Conservation (phyloP, 2,888 invertebrate genomes). For the Agriopis leucophaearia region DNA sequence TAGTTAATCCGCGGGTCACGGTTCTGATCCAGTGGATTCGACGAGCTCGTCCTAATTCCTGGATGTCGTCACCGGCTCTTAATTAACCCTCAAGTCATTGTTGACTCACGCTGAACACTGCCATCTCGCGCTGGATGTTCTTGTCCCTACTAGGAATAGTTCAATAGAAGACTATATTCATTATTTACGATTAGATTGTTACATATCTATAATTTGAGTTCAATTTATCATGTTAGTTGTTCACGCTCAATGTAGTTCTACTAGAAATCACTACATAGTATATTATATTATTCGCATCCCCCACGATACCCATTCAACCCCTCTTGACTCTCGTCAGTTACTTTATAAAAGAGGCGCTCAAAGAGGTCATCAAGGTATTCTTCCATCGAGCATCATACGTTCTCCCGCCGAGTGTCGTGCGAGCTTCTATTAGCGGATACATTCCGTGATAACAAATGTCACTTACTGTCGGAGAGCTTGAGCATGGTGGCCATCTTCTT, state of each 20-base stretch:
- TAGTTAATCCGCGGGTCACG: slow-evolving; percentile 17
- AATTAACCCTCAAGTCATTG: slow-evolving; percentile 53
- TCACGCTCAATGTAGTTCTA: not conserved
- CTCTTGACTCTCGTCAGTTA: too few species aligned
- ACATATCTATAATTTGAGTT: slow-evolving; percentile 5
- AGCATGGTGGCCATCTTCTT: slow-evolving; percentile 82
- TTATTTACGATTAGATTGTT: slow-evolving; percentile 8
- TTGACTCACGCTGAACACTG: slow-evolving; percentile 37
- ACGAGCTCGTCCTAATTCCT: slow-evolving; percentile 39
- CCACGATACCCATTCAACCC: too few species aligned
- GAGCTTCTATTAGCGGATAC: not conserved
- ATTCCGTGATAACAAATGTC: not conserved
- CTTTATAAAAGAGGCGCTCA: too few species aligned
- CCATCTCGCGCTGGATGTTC: not conserved
- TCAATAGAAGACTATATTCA: slow-evolving; percentile 3
- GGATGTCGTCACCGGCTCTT: slow-evolving; percentile 45
- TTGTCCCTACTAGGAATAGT: slow-evolving; percentile 16
- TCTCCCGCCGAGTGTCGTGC: too few species aligned
- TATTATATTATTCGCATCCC: too few species aligned
- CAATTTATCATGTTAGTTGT: slow-evolving; percentile 1
- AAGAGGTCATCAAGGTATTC: not conserved
- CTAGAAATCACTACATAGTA: not conserved
- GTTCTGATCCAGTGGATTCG: slow-evolving; percentile 34
- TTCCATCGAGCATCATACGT: not conserved
- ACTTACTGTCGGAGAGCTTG: slow-evolving; percentile 66